phyloP scores from a whole-genome alignment of 2,113 vertebrate species.

The Caracal caracal region DNA sequence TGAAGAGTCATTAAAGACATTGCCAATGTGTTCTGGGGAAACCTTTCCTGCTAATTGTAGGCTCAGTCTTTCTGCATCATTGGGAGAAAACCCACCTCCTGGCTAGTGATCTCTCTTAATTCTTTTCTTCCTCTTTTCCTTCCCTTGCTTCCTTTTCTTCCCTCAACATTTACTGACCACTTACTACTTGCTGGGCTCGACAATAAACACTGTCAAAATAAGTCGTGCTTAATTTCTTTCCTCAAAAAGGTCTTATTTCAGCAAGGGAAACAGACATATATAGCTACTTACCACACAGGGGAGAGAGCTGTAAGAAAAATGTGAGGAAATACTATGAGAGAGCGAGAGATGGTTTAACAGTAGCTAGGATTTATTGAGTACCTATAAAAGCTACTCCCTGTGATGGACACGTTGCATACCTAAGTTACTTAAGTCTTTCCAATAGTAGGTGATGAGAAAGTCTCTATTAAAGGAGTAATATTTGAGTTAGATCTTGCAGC shows the following conservation, averaged over 20 bases:
- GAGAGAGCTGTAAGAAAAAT: background rate
- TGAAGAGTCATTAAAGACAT: background rate
- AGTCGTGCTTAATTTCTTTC: background rate
- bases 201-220: background rate
- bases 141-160: background rate
- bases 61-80: background rate
- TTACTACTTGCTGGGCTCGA: background rate
- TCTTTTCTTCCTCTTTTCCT: background rate
- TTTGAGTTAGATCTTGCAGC: background rate
- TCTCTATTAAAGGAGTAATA: background rate
- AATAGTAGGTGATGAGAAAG: background rate
- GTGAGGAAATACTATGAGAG: background rate
- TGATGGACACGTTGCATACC: no score
- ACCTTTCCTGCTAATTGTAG: background rate
- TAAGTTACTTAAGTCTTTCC: background rate
- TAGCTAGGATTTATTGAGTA: no score
- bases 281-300: background rate
- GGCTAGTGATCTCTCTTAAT: background rate
- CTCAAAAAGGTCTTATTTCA: background rate
- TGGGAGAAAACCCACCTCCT: background rate
- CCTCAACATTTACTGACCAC: background rate
- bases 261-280: background rate
- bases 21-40: background rate
- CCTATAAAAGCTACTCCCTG: background rate
- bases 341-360: background rate